A percentile compares a stretch with the other conserved stretches of the same genome.
Conservation (phyloP, 2,797 vertebrate species). For the Takifugu ocellatus region DNA sequence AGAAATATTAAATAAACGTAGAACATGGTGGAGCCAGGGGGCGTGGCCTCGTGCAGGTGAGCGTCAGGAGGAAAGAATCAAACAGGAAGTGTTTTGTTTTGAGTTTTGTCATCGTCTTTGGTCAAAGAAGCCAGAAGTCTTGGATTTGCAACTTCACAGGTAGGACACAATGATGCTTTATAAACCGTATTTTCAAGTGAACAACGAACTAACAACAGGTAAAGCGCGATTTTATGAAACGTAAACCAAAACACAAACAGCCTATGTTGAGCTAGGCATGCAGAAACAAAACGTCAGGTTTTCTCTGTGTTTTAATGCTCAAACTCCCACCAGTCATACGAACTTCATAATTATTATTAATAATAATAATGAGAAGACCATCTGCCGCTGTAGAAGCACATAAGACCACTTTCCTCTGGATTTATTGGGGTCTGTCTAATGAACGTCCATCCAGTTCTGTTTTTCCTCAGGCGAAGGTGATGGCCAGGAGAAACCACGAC, state of each 20-base stretch:
- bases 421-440: constrained; percentile 30
- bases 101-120: not conserved
- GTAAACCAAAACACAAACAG: too few relatives aligned
- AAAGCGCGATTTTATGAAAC: not conserved
- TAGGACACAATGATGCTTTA: not conserved
- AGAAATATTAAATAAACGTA: not conserved
- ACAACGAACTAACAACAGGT: not conserved
- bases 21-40: constrained; percentile 23
- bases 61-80: not conserved
- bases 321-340: too few relatives aligned
- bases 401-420: constrained; percentile 16
- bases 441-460: constrained; percentile 5
- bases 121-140: constrained; percentile 1
- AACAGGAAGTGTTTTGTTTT: constrained; percentile 55
- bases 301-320: not conserved
- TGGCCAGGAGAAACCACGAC: constrained; percentile 59
- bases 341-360: too few relatives aligned
- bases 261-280: too few relatives aligned
- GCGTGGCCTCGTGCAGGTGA: constrained; percentile 59
- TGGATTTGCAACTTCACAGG: not conserved
- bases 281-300: too few relatives aligned
- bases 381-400: not conserved
- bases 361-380: too few relatives aligned
- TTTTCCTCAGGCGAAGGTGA: constrained; percentile 32
- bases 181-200: not conserved